Base-by-base conservation (phyloP, 2,797 vertebrate genomes). In the Urophycis tenuis region DNA sequence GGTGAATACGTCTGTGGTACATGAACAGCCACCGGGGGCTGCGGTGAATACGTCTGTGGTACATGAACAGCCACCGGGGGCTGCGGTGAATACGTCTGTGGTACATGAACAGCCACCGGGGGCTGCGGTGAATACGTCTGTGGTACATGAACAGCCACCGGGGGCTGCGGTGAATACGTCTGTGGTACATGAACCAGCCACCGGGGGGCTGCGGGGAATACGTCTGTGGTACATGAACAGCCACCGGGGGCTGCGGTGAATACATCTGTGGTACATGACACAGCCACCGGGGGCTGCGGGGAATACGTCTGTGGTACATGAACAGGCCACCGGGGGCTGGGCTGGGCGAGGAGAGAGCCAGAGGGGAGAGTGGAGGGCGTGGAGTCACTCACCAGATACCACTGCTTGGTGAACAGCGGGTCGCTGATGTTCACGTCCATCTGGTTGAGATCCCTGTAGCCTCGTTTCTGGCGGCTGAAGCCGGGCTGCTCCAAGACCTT, bases 381-480 rank as follows among this genome's bases (percentile, higher is more conserved):
- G 75, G 64, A 74, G 81, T 7, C 87, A 92, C 96, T 95, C 93
- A 99, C 98, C 93, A 99, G 93, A 88, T 99, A 99, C 98, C 98
- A 99, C 74, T 99, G 98, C 86, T 99, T 99, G 41, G 94, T 93
- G 91, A 99, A 99, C 77, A 99, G 92, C 74, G 98, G 98, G 87
- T 99, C 98, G 0, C 95, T 98, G 94, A 99, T 96, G 86, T 96
- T 98, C 87, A 96, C 94, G 86, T 98, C 95, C 35, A 97, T 94
- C 81, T 96, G 94, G 45, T 95, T 95, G 85, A 99, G 94, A 83
- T 96, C 93, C 90, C 97, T 94, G 85, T 98, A 99, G 33, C 98
- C 98, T 87, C 98, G 88, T 85, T 99, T 99, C 87, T 93, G 95
- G 80, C 98, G 94, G 80, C 91, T 90, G 84, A 99, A 99, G 29